Evolutionary conservation across 1,140 invertebrate genomes (phyloP).

Genomic region (Reticulitermes speratus): DNA sequence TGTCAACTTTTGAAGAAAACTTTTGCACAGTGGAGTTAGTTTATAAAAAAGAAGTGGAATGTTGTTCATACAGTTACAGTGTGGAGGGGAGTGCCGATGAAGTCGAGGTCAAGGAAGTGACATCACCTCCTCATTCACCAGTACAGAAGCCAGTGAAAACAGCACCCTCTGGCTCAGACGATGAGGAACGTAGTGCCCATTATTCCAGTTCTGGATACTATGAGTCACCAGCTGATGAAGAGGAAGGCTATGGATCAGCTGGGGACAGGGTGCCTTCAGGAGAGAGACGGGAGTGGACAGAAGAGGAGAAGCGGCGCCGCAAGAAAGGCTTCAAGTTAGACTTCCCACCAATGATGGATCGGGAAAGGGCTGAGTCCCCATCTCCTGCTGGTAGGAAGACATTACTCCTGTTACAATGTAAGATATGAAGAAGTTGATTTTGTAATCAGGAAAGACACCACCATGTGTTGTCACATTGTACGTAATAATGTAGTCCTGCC

Average conservation of each 20-base stretch:
- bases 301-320: slow-evolving; percentile 62
- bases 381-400: slow-evolving; percentile 29
- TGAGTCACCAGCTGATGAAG: slow-evolving; percentile 68
- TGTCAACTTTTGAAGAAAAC: too few relatives aligned
- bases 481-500: too few relatives aligned
- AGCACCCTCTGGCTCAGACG: background rate
- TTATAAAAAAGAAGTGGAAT: too few relatives aligned
- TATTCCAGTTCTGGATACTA: slow-evolving; percentile 78
- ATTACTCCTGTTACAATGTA: too few relatives aligned
- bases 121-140: background rate
- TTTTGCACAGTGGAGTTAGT: too few relatives aligned
- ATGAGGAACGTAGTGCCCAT: slow-evolving; percentile 65
- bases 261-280: background rate
- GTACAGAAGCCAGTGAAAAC: slow-evolving; percentile 10
- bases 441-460: too few relatives aligned
- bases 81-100: slow-evolving; percentile 41
- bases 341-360: slow-evolving; percentile 52
- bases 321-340: slow-evolving; percentile 70
- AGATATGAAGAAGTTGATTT: too few relatives aligned
- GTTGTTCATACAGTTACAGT: slow-evolving; percentile 38
- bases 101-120: slow-evolving; percentile 21
- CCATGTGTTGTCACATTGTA: too few relatives aligned
- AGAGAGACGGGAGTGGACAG: slow-evolving; percentile 51
- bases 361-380: slow-evolving; percentile 49
- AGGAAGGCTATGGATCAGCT: slow-evolving; percentile 47